These are phyloP conservation scores for Philaenus spumarius DNA, from an alignment of 1,140 invertebrate genomes.

Conservation along the genomic window DNA sequence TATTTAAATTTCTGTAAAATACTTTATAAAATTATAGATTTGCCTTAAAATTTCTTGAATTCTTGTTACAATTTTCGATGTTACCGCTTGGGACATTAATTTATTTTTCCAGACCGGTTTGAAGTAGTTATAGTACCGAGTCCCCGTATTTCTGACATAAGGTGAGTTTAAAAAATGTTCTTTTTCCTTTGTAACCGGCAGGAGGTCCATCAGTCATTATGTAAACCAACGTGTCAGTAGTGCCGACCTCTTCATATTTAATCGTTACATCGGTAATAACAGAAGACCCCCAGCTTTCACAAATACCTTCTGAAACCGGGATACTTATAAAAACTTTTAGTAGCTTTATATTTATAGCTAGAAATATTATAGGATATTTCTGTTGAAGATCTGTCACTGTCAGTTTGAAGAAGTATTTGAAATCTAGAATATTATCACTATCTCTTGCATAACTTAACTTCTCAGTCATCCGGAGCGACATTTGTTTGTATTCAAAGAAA, in stretches of 20 bases:
- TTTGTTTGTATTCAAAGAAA: too few species aligned
- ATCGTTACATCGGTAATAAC: neutral
- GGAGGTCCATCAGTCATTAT: neutral
- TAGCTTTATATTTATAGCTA: neutral
- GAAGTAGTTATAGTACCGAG: too few species aligned
- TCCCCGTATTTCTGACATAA: neutral
- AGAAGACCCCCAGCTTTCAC: neutral
- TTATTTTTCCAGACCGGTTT: too few species aligned
- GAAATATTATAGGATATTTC: slow-evolving; percentile 2
- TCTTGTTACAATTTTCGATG: too few species aligned
- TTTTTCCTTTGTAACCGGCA: neutral
- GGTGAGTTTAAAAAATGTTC: neutral
- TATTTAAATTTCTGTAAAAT: too few species aligned
- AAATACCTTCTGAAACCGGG: neutral
- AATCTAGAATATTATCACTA: too few species aligned
- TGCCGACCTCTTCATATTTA: neutral
- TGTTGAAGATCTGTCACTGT: neutral
- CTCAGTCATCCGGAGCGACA: too few species aligned
- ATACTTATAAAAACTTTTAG: neutral
- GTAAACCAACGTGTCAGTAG: neutral
- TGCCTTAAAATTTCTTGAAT: too few species aligned
- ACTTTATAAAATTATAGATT: too few species aligned
- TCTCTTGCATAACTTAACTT: too few species aligned
- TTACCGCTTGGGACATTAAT: too few species aligned
- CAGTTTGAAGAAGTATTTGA: neutral